Percentiles rank a stretch among this genome's conserved stretches.
Evolutionary conservation across 1,140 invertebrate genomes (phyloP).

Genomic region (Temnothorax nylanderi): DNA sequence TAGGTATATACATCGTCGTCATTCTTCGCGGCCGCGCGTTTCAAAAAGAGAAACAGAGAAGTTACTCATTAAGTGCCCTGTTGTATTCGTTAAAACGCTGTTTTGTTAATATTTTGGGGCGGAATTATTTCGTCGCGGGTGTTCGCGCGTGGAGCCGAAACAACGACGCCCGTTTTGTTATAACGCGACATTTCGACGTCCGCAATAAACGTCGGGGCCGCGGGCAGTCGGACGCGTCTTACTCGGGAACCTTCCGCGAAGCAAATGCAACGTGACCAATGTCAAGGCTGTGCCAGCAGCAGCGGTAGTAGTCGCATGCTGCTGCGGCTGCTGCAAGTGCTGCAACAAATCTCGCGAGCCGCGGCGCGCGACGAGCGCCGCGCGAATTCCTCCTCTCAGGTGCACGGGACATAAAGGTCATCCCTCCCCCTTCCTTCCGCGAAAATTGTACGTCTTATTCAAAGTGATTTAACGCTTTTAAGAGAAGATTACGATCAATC

Average conservation of each 20-base stretch:
- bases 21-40: background rate
- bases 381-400: conserved; percentile 42
- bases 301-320: conserved; percentile 56
- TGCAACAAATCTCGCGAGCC: conserved; percentile 67
- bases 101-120: background rate
- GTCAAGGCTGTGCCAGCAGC: conserved; percentile 69
- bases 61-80: background rate
- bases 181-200: conserved; percentile 25
- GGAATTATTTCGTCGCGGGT: conserved; percentile 13
- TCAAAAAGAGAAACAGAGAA: background rate
- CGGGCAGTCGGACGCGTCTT: conserved; percentile 43
- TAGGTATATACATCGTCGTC: background rate
- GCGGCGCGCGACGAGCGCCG: conserved; percentile 31
- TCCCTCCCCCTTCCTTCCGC: background rate
- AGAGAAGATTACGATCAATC: background rate
- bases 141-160: background rate
- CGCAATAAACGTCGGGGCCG: conserved; percentile 50
- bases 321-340: conserved; percentile 52
- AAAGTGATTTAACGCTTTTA: background rate
- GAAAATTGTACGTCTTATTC: conserved; percentile 5
- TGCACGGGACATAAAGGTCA: conserved; percentile 31
- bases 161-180: conserved; percentile 21
- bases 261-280: conserved; percentile 75
- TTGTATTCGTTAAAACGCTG: background rate
- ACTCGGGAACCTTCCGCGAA: conserved; percentile 68